Conservation (phyloP, 1,140 invertebrate genomes). For the Drosophila burlai region DNA sequence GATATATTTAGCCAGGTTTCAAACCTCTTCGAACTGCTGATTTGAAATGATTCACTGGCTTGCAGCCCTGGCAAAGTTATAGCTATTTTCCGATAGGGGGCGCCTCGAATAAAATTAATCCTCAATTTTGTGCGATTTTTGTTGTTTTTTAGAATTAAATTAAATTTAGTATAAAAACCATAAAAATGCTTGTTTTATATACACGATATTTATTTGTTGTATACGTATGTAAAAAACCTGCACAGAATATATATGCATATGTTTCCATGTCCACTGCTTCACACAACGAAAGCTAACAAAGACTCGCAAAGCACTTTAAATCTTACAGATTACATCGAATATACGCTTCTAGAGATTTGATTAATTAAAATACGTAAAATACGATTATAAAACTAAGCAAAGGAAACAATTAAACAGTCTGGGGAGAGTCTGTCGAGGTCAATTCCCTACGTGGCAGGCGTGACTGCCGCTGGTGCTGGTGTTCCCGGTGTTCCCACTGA, state of each 20-base stretch:
- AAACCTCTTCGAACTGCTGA: too few species aligned
- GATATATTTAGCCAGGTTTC: too few species aligned
- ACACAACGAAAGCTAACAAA: slow-evolving; percentile 68
- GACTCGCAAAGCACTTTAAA: slow-evolving; percentile 74
- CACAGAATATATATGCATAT: slow-evolving; percentile 39
- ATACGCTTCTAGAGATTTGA: slow-evolving; percentile 68
- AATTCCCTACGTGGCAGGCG: slow-evolving; percentile 57
- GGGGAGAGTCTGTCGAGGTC: slow-evolving; percentile 17
- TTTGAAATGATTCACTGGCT: too few species aligned
- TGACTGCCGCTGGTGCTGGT: slow-evolving; percentile 8
- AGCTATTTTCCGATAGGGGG: too few species aligned
- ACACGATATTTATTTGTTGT: slow-evolving; percentile 34
- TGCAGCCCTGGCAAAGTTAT: too few species aligned
- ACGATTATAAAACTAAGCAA: slow-evolving; percentile 66
- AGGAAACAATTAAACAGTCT: slow-evolving; percentile 73
- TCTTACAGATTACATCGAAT: slow-evolving; percentile 78
- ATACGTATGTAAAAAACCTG: slow-evolving; percentile 49
- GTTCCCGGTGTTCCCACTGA: slow-evolving; percentile 20
- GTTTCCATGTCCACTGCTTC: slow-evolving; percentile 63
- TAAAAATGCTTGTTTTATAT: slow-evolving; percentile 2
- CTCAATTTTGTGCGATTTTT: too few species aligned
- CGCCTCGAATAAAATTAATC: too few species aligned
- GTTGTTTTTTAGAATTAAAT: too few species aligned
- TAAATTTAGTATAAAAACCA: not conserved
- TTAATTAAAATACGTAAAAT: slow-evolving; percentile 58